Evolutionary conservation across 1,140 invertebrate genomes (phyloP).

Genomic region (Drosophila sproati): DNA sequence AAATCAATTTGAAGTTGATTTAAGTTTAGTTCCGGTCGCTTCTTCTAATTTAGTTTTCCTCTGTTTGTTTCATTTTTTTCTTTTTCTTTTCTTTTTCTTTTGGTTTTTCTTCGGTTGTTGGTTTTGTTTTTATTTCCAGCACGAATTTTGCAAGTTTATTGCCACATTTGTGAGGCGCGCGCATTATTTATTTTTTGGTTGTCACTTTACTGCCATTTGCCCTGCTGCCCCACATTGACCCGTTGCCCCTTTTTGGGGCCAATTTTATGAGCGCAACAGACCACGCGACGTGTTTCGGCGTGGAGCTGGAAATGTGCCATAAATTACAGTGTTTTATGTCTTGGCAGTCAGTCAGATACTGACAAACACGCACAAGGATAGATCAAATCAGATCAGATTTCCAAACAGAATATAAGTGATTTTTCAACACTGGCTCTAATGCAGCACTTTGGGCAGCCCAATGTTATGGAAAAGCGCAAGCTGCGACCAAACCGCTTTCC

Average conservation of each 20-base stretch:
- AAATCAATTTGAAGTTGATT: constrained; percentile 56
- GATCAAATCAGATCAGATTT: constrained; percentile 66
- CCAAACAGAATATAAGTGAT: constrained; percentile 56
- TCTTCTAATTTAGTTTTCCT: constrained; percentile 39
- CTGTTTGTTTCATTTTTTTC: neutral
- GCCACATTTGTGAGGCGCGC: constrained; percentile 52
- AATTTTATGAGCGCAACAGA: constrained; percentile 71
- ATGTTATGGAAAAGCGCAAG: neutral
- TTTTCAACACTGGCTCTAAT: constrained; percentile 36
- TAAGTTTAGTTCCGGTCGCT: constrained; percentile 35
- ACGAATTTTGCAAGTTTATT: constrained; percentile 63
- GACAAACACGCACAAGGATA: constrained; percentile 16
- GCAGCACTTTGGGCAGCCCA: neutral
- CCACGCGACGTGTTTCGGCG: constrained; percentile 33
- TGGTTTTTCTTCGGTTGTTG: neutral
- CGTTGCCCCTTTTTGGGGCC: constrained; percentile 19
- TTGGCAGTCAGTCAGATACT: constrained; percentile 51
- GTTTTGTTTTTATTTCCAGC: constrained; percentile 32
- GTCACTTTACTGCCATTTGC: constrained; percentile 59
- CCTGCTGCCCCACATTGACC: constrained; percentile 39
- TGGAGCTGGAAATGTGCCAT: constrained; percentile 76
- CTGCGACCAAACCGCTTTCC: neutral
- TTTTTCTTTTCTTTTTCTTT: neutral
- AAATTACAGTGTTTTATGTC: constrained; percentile 77
- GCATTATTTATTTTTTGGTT: constrained; percentile 60